A percentile compares a stretch with the other conserved stretches of the same genome.
Evolutionary conservation across 2,797 vertebrate species (phyloP).

Genomic region (Scolopax rusticola): DNA sequence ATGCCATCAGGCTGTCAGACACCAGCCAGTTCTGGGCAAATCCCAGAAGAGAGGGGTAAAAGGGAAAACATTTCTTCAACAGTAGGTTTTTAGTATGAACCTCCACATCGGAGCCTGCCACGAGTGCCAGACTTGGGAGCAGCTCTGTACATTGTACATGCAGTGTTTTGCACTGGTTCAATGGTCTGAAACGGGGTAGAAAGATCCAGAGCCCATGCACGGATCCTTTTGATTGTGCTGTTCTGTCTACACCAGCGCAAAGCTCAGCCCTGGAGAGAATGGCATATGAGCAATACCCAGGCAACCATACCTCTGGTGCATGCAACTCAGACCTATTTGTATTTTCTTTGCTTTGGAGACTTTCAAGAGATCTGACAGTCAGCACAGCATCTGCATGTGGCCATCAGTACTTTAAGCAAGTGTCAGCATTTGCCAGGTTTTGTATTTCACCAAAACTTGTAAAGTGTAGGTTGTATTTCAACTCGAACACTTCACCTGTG

Average conservation of each 20-base stretch:
- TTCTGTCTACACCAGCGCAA: neutral
- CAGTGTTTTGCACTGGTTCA: neutral
- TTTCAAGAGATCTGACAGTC: neutral
- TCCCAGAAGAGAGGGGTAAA: neutral
- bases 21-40: neutral
- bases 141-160: fast-evolving
- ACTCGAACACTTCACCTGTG: neutral
- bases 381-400: neutral
- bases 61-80: neutral
- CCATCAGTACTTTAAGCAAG: neutral
- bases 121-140: fast-evolving
- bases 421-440: neutral
- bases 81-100: neutral
- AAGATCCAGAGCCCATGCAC: neutral
- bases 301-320: neutral
- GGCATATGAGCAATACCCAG: neutral
- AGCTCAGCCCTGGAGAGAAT: neutral
- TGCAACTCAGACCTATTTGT: neutral
- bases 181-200: neutral
- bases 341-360: neutral
- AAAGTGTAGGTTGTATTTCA: neutral
- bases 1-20: slow-evolving; percentile 14
- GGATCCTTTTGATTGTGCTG: neutral
- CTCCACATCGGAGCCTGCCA: neutral
- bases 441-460: neutral